A percentile compares a stretch with the other conserved stretches of the same genome.
Conservation (phyloP, 2,797 vertebrate species). For the Pempheris klunzingeri region DNA sequence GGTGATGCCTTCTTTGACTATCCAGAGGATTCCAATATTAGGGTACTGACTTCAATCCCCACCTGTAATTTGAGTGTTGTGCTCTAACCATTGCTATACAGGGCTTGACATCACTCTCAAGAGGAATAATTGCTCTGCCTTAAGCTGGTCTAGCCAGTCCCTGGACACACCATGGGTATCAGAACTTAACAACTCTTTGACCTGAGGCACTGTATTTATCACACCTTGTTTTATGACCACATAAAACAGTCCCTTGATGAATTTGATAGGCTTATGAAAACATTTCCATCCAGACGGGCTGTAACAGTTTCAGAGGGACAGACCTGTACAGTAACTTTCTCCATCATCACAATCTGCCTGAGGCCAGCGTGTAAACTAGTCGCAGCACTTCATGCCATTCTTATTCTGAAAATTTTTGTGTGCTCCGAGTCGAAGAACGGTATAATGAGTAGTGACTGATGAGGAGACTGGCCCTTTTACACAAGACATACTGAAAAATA, state of each 20-base stretch:
- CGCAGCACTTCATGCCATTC: constrained; percentile 34
- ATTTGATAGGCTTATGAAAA: constrained; percentile 85
- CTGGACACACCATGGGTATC: constrained; percentile 49
- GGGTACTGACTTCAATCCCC: constrained; percentile 40
- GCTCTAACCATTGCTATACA: constrained; percentile 42
- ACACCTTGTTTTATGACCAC: constrained; percentile 76
- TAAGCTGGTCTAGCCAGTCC: constrained; percentile 50
- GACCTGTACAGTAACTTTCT: constrained; percentile 63
- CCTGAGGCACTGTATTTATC: constrained; percentile 80
- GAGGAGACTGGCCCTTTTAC: constrained; percentile 3
- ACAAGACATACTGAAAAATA: not conserved
- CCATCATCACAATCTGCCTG: constrained; percentile 49
- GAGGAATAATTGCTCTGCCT: constrained; percentile 56
- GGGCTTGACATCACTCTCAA: constrained; percentile 50
- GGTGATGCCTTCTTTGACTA: constrained; percentile 15
- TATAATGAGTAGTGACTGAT: constrained; percentile 54
- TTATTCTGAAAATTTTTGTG: constrained; percentile 47
- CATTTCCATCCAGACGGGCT: constrained; percentile 74
- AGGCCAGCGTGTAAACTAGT: constrained; percentile 63
- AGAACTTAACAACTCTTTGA: constrained; percentile 69
- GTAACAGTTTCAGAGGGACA: constrained; percentile 72
- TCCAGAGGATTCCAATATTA: constrained; percentile 19
- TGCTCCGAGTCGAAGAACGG: constrained; percentile 23
- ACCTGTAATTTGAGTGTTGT: constrained; percentile 28
- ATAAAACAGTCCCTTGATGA: constrained; percentile 81